Conservation (phyloP, 2,113 vertebrate species). For the Stegostoma tigrinum region DNA sequence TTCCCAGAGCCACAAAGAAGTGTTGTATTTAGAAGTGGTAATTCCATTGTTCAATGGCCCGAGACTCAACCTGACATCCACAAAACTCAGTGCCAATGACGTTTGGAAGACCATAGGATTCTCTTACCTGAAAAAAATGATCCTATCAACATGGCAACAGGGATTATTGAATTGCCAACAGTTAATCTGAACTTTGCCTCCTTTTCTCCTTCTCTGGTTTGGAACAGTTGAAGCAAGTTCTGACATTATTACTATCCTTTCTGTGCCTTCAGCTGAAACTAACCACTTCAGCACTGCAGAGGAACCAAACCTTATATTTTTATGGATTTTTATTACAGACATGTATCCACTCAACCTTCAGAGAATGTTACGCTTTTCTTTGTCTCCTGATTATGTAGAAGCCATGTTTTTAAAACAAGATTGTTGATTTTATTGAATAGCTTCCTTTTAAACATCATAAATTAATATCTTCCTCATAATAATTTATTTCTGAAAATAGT, state of each 20-base stretch:
- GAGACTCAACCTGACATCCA: not conserved
- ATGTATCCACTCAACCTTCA: not conserved
- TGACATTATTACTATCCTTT: not conserved
- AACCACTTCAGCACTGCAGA: not conserved
- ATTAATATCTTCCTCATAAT: not conserved
- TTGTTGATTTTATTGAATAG: not conserved
- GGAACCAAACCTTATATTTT: not conserved
- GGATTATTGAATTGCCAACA: not conserved
- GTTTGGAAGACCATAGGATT: not conserved
- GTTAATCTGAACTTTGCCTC: not conserved
- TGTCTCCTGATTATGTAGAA: not conserved
- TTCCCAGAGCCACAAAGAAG: too few relatives aligned
- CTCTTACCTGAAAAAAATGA: not conserved
- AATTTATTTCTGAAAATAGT: not conserved
- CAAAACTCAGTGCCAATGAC: not conserved
- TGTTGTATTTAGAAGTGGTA: not conserved
- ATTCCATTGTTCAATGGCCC: not conserved
- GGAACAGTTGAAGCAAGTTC: not conserved
- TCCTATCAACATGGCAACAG: not conserved
- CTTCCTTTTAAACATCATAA: not conserved
- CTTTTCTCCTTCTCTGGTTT: not conserved
- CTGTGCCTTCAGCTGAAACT: not conserved
- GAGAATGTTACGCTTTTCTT: not conserved
- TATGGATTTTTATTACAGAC: not conserved
- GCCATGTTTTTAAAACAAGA: not conserved